These are phyloP conservation scores for Sinosuthora webbiana DNA, from an alignment of 2,113 vertebrate genomes.

Conservation along the genomic window DNA sequence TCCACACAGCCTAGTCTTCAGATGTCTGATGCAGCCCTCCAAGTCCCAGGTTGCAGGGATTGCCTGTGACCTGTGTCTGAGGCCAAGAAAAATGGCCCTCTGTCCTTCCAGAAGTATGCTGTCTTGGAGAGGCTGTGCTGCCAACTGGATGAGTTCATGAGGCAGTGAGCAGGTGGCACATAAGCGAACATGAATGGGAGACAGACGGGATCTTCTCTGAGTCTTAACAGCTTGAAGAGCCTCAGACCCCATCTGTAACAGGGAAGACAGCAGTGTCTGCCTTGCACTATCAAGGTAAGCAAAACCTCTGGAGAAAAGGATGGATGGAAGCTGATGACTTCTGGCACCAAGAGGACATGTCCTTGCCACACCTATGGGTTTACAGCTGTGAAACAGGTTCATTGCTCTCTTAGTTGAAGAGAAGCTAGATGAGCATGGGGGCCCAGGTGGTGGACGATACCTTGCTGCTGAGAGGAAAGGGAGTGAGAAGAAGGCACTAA, in stretches of 20 bases:
- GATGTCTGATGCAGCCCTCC: neutral
- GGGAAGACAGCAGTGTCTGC: neutral
- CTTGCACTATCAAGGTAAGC: neutral
- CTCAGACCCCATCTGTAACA: neutral
- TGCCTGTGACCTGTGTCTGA: neutral
- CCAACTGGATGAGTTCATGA: neutral
- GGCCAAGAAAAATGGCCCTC: neutral
- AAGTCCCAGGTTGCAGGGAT: neutral
- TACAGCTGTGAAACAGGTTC: neutral
- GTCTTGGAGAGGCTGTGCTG: neutral
- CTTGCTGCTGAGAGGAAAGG: neutral
- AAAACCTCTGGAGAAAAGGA: neutral
- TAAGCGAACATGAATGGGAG: neutral
- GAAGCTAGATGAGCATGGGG: neutral
- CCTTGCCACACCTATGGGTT: neutral
- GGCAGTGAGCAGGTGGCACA: neutral
- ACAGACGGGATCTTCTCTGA: neutral
- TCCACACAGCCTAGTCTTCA: neutral
- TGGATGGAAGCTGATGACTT: neutral
- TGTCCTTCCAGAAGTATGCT: neutral
- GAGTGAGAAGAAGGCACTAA: neutral
- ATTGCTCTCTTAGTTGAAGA: neutral
- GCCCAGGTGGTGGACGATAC: neutral
- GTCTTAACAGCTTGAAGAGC: neutral
- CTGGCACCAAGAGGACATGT: neutral